phyloP scores from a whole-genome alignment of 2,113 vertebrate genomes.

The Orthonyx spaldingii region DNA sequence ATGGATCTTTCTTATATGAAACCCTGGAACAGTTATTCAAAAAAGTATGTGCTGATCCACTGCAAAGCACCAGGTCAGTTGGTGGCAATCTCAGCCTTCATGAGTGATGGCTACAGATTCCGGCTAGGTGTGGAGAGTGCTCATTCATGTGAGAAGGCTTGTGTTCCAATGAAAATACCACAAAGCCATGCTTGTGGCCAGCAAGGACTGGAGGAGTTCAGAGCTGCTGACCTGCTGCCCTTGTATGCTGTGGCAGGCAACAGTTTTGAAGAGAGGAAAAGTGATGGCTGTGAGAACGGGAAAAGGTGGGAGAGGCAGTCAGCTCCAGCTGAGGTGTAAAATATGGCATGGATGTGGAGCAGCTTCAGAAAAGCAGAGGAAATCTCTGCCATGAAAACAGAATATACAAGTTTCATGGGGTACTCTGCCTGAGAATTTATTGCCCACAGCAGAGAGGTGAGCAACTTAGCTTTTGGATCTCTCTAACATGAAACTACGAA shows the following conservation, averaged over 20 bases:
- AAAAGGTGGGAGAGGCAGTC: not conserved
- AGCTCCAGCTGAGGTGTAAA: not conserved
- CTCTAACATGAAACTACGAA: rapidly evolving
- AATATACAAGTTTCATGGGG: rapidly evolving
- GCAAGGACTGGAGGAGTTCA: not conserved
- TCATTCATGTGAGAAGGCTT: not conserved
- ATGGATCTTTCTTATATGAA: not conserved
- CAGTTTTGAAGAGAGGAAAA: not conserved
- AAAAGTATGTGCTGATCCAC: not conserved
- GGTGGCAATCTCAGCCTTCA: not conserved
- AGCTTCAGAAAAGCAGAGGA: not conserved
- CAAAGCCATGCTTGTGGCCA: not conserved
- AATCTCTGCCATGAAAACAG: not conserved
- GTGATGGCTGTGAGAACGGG: not conserved
- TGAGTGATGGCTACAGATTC: not conserved
- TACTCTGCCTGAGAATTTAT: not conserved
- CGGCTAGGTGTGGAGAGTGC: not conserved
- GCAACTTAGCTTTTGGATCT: not conserved
- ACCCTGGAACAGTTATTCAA: not conserved
- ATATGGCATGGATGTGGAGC: not conserved
- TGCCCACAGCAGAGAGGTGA: not conserved
- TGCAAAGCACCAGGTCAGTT: not conserved
- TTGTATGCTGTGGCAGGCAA: not conserved
- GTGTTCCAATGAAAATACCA: not conserved
- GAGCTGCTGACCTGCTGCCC: rapidly evolving